These are phyloP conservation scores for Neolamprologus modestus DNA, from an alignment of 2,113 vertebrate species.

Conservation along the genomic window DNA sequence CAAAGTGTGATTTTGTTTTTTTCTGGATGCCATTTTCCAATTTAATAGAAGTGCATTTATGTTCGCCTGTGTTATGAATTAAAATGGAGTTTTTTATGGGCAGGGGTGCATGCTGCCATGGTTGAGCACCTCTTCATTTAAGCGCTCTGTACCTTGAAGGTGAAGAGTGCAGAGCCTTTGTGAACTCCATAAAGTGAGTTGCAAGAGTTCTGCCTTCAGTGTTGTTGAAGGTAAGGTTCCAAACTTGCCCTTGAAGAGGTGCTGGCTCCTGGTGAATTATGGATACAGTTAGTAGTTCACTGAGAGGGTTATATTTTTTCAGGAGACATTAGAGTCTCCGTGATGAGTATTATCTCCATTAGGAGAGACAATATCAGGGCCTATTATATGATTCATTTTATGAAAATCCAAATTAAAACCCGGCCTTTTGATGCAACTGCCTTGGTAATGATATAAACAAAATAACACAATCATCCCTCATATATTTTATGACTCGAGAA, in stretches of 20 bases:
- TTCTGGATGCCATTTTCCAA: slow-evolving; percentile 48
- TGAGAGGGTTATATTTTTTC: slow-evolving; percentile 26
- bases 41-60: slow-evolving; percentile 61
- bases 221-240: slow-evolving; percentile 38
- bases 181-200: slow-evolving; percentile 54
- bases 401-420: slow-evolving; percentile 12
- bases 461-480: slow-evolving; percentile 12
- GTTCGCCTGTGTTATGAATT: slow-evolving; percentile 57
- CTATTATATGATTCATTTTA: slow-evolving; percentile 13
- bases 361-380: slow-evolving; percentile 10
- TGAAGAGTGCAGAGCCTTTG: slow-evolving; percentile 40
- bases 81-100: slow-evolving; percentile 57
- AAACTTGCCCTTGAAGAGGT: slow-evolving; percentile 39
- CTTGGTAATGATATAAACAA: neutral
- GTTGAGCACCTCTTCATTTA: slow-evolving; percentile 57
- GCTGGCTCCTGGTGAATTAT: slow-evolving; percentile 38
- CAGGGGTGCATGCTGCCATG: slow-evolving; percentile 40
- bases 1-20: slow-evolving; percentile 49
- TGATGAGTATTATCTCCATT: slow-evolving; percentile 21
- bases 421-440: neutral
- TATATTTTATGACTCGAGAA: neutral
- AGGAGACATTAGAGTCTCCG: neutral
- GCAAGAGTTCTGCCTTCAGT: slow-evolving; percentile 35
- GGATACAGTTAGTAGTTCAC: slow-evolving; percentile 19
- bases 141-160: slow-evolving; percentile 61